phyloP scores from a whole-genome alignment of 2,797 vertebrate genomes.

The Neosilurus hyrtlii region DNA sequence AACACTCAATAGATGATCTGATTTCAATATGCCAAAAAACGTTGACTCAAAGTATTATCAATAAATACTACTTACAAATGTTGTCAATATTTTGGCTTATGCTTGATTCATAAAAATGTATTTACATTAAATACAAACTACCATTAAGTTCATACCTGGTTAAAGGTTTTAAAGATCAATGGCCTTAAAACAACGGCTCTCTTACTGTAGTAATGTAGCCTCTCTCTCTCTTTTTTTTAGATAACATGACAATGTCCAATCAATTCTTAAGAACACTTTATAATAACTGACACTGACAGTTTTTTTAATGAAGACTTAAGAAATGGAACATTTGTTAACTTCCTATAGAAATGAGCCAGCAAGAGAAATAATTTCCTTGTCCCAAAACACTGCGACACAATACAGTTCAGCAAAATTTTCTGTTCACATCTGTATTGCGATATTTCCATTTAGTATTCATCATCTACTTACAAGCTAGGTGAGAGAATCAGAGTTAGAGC shows the following conservation, averaged over 20 bases:
- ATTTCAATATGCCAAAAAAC: constrained; percentile 1
- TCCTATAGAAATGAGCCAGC: background rate
- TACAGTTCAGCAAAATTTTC: background rate
- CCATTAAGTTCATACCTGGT: background rate
- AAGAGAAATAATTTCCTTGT: background rate
- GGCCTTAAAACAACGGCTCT: background rate
- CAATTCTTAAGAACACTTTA: background rate
- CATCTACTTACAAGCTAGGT: background rate
- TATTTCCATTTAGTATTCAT: background rate
- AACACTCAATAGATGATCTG: no score
- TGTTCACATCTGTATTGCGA: background rate
- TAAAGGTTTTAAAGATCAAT: no score
- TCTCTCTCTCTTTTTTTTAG: background rate
- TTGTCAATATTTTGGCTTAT: background rate
- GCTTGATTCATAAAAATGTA: no score
- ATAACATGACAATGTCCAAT: background rate
- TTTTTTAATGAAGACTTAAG: background rate
- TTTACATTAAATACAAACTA: background rate
- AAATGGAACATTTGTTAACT: background rate
- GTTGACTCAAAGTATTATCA: background rate
- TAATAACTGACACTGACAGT: background rate
- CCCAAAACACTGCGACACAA: background rate
- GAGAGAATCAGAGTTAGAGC: background rate
- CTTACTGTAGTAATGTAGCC: background rate
- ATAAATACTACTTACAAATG: background rate